phyloP scores from a whole-genome alignment of 2,797 vertebrate genomes.

The Scolopax bukidnonensis region DNA sequence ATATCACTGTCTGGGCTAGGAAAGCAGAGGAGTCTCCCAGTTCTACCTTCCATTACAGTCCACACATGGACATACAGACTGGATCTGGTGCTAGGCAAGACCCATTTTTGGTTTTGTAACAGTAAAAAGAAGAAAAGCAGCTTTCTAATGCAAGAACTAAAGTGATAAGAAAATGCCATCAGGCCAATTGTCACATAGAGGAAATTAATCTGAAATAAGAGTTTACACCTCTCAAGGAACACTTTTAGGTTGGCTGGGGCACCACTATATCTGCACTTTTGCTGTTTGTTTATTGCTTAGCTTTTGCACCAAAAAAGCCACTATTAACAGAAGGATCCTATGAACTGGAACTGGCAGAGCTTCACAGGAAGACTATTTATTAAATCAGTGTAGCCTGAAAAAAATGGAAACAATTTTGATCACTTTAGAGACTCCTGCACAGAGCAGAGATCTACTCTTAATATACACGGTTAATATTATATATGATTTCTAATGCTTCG shows the following conservation, averaged over 20 bases:
- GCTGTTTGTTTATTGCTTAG: neutral
- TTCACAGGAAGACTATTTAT: neutral
- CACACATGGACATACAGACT: fast-evolving
- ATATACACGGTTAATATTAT: neutral
- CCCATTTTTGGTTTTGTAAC: neutral
- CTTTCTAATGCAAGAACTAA: neutral
- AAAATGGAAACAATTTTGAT: neutral
- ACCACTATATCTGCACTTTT: neutral
- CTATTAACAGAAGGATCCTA: neutral
- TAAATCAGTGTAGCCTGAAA: neutral
- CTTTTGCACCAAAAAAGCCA: neutral
- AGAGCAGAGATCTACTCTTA: neutral
- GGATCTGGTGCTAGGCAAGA: neutral
- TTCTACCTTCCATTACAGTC: neutral
- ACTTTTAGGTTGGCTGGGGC: neutral
- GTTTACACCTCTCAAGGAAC: neutral
- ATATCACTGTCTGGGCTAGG: fast-evolving
- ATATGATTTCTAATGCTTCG: neutral
- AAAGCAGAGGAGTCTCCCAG: neutral
- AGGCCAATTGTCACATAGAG: neutral
- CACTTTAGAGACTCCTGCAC: neutral
- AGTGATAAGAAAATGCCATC: fast-evolving
- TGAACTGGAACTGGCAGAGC: neutral
- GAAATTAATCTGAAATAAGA: neutral
- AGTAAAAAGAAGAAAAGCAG: neutral